Conservation (phyloP, 2,888 invertebrate genomes). For the Gastracanthus pulcherrimus region DNA sequence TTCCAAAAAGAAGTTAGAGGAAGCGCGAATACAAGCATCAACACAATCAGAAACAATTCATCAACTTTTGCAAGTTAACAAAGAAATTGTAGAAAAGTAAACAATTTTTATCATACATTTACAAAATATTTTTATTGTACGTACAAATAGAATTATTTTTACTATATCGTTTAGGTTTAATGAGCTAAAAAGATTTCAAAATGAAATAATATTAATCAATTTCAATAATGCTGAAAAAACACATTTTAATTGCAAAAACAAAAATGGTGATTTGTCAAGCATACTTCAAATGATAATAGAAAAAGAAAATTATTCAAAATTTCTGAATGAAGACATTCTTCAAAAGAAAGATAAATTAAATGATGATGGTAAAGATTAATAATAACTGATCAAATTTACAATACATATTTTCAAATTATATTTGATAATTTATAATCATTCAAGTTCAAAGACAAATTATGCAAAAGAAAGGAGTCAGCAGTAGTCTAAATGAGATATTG, state of each 20-base stretch:
- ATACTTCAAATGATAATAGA: not conserved
- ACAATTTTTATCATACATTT: too few relatives aligned
- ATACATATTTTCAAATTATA: not conserved
- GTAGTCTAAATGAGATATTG: not conserved
- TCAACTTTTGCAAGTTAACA: slow-evolving; percentile 33
- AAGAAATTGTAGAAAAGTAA: slow-evolving; percentile 46
- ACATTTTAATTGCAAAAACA: slow-evolving; percentile 12
- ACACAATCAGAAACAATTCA: slow-evolving; percentile 28
- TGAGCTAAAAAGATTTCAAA: slow-evolving; percentile 48
- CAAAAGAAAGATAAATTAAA: too few relatives aligned
- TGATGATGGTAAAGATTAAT: slow-evolving; percentile 12
- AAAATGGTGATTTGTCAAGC: slow-evolving; percentile 18
- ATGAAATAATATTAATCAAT: slow-evolving; percentile 17
- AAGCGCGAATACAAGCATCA: slow-evolving; percentile 12
- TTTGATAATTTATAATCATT: not conserved
- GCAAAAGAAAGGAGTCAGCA: not conserved
- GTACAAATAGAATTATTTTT: not conserved
- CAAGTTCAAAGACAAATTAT: slow-evolving; percentile 32
- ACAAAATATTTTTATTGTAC: too few relatives aligned
- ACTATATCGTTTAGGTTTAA: slow-evolving; percentile 30
- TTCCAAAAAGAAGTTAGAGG: slow-evolving; percentile 33
- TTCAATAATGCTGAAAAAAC: slow-evolving; percentile 35
- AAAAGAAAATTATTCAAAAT: not conserved
- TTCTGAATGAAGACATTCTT: slow-evolving; percentile 5
- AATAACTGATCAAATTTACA: not conserved